Evolutionary conservation across 1,140 invertebrate genomes (phyloP).

Genomic region (Pseudoatta argentina): DNA sequence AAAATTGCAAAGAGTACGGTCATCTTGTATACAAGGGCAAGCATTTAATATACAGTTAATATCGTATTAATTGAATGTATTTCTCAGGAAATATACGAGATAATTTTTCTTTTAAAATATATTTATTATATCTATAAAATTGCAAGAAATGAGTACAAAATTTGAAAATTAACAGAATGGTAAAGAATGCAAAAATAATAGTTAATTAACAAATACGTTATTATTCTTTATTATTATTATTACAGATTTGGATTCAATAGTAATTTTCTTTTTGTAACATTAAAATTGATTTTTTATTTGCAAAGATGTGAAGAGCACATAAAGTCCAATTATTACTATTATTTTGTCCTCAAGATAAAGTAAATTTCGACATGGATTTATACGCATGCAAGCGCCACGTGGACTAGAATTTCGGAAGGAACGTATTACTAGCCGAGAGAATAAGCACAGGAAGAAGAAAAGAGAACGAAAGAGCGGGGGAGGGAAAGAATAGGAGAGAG

Average conservation of each 20-base stretch:
- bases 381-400: slow-evolving; percentile 3
- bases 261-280: neutral
- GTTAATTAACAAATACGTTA: neutral
- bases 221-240: neutral
- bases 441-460: neutral
- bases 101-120: neutral
- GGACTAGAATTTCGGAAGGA: slow-evolving; percentile 36
- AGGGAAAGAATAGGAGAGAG: slow-evolving; percentile 48
- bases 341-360: slow-evolving; percentile 3
- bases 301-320: neutral
- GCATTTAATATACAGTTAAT: neutral
- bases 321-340: neutral
- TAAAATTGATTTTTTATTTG: neutral
- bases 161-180: neutral
- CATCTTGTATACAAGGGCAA: neutral
- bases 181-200: neutral
- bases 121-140: neutral
- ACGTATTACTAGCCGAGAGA: neutral
- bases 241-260: neutral
- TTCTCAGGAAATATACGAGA: neutral
- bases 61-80: neutral
- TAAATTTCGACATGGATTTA: slow-evolving; percentile 31
- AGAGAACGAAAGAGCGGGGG: neutral
- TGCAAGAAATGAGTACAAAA: neutral
- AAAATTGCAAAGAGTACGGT: neutral